Base-by-base conservation (phyloP, 1,140 invertebrate genomes). In the Subanguina moxae region DNA sequence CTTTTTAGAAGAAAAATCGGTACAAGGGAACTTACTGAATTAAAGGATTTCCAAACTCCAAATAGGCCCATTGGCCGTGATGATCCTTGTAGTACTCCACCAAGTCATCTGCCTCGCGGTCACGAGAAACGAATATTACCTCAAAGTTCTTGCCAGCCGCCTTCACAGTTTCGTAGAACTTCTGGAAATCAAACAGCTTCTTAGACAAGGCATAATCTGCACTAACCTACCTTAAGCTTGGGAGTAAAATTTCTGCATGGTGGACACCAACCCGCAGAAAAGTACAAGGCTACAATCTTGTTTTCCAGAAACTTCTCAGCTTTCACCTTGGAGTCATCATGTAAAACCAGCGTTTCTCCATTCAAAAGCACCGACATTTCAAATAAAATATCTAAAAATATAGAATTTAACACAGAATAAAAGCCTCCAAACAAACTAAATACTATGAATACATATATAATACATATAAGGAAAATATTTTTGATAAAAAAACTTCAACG, bases 191-290 rank as follows among this genome's bases (percentile, higher is more conserved):
- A n/a, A 1, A 46, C 19, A 27, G 27, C 30, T 27, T 38, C 28
- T 46, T n/a, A 11, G 13, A 57, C 56, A 65, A 65, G 52, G 57
- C 13, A 8, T 57, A 68, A 57, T 9, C 15, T 52, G 48, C 48
- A 52, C 48, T 7, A 65, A 56, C 69, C 42, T 32, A 80, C 77
- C 70, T 82, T 81, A 1, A 80, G 57, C 42, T 82, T 82, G 9
- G 80, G 80, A 13, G 78, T 80, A 52, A 82, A 80, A 46, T 65
- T 69, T 17, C 78, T 74, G 58, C 78, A 80, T 7, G 80, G 78
- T 13, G 77, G 80, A 38, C 78, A 82, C 78, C 78, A 82, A 0
- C 78, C 78, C 46, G 78, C 78, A 15, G 78, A 82, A 61, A 80
- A 80, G 46, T 80, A 80, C 19, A 80, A 43, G 23, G 78, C 78